Base-by-base conservation (phyloP, 2,113 vertebrate genomes). In the Sterrhoptilus dennistouni region DNA sequence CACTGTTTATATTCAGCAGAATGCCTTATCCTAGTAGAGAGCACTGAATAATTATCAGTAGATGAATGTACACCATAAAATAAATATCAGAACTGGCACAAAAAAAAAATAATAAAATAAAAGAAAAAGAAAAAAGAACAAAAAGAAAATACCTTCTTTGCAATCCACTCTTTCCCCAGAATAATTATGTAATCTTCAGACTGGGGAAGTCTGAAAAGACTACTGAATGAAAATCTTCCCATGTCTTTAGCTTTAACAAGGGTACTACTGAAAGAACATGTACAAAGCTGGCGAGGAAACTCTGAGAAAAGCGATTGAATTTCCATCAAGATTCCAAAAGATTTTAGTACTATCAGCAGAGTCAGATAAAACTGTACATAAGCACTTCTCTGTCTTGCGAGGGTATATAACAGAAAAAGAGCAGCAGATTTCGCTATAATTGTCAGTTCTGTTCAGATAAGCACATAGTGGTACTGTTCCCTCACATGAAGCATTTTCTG, bases 331-430 rank as follows among this genome's bases (percentile, higher is more conserved):
- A 80, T 66, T 89, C 74, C 68, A 45, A 74, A 90, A 96, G 81
- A 96, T 96, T 97, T 96, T 61, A 95, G 88, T 95, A 47, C 88
- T 96, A 96, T 96, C 89, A 92, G 90, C 96, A 96, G 89, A 83
- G 76, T 84, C 54, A 80, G 86, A 97, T 83, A 96, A 96, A 96
- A 95, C 94, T 71, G 57, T 20, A 87, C 89, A 89, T 87, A 94
- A 95, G 93, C 95, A 95, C 71, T 93, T 89, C 94, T 96, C 76
- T 91, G 83, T 91, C 89, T 85, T 84, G 79, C 82, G 60, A 71
- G 87, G 69, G 64, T n/a, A 59, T 86, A 50, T 91, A 75, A 91
- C 28, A 89, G 96, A 64, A 70, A 93, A 94, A 93, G 68, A 92
- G 66, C 83, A 94, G 79, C 87, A 95, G 78, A 94, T 96, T 96